Evolutionary conservation across 2,888 invertebrate genomes (phyloP).

Genomic region (Eutolmus rufibarbis): DNA sequence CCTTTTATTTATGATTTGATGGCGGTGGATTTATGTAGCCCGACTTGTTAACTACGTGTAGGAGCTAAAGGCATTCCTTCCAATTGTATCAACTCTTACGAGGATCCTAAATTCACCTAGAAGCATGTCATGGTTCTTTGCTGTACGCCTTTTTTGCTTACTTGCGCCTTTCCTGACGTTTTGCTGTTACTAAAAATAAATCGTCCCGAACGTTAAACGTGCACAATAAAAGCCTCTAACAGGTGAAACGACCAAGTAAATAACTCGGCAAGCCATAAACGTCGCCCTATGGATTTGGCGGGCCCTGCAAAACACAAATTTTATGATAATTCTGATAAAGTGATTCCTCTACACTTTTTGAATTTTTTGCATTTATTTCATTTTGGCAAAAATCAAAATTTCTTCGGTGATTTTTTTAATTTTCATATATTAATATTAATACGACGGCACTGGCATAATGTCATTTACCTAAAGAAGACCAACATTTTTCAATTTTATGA

Average conservation of each 20-base stretch:
- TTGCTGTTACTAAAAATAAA: conserved; percentile 37
- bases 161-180: conserved; percentile 24
- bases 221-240: conserved; percentile 34
- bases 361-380: background rate
- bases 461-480: background rate
- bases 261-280: conserved; percentile 17
- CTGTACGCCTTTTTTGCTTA: conserved; percentile 30
- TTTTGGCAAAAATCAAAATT: background rate
- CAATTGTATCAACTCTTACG: conserved; percentile 20
- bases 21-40: conserved; percentile 36
- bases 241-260: conserved; percentile 36
- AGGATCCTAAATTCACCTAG: conserved; percentile 36
- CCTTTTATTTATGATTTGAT: conserved; percentile 38
- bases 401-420: background rate
- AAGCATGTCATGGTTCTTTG: conserved; percentile 25
- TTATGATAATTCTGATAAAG: conserved; percentile 18
- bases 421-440: conserved; percentile 17
- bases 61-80: background rate
- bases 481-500: background rate
- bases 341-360: background rate
- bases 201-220: conserved; percentile 26
- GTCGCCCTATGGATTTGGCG: conserved; percentile 10
- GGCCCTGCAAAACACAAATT: conserved; percentile 8
- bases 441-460: background rate
- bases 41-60: conserved; percentile 27